phyloP scores from a whole-genome alignment of 2,797 vertebrate genomes.

The Microctenopoma stevenorrisi region DNA sequence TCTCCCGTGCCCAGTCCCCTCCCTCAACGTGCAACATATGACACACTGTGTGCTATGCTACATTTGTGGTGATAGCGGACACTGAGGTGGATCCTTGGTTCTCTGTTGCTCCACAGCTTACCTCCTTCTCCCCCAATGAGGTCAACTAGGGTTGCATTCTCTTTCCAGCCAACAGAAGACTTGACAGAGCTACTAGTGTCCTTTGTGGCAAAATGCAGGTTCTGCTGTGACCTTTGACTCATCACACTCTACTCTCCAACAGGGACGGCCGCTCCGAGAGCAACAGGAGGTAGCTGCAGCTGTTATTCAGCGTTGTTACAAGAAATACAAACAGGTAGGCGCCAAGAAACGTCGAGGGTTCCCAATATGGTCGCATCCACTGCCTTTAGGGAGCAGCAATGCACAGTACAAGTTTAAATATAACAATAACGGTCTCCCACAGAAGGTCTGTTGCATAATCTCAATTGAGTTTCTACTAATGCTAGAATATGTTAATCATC shows the following conservation, averaged over 20 bases:
- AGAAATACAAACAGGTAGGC: constrained; percentile 99
- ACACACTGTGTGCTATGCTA: constrained; percentile 77
- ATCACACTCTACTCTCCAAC: constrained; percentile 69
- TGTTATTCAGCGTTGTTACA: constrained; percentile 98
- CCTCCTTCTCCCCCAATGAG: constrained; percentile 42
- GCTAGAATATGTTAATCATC: constrained; percentile 19
- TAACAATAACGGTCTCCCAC: not conserved
- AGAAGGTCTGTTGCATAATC: too few species aligned
- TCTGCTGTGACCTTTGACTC: constrained; percentile 69
- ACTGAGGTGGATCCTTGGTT: constrained; percentile 60
- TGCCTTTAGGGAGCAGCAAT: not conserved
- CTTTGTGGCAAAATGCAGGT: constrained; percentile 52
- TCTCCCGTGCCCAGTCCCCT: constrained; percentile 54
- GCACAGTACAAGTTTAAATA: not conserved
- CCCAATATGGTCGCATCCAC: not conserved
- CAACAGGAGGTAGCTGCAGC: constrained; percentile 98
- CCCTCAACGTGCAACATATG: constrained; percentile 58
- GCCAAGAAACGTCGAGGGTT: not conserved
- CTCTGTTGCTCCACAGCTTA: constrained; percentile 38
- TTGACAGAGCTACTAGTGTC: constrained; percentile 56
- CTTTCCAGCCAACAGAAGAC: constrained; percentile 50
- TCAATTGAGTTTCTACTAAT: not conserved
- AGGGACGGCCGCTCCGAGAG: constrained; percentile 95
- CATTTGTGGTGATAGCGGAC: constrained; percentile 71
- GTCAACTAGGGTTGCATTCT: constrained; percentile 54